Evolutionary conservation across 2,888 invertebrate species (phyloP), one percentile per base, ranked within the genome.

Genomic region (Rhagonycha fulva): DNA sequence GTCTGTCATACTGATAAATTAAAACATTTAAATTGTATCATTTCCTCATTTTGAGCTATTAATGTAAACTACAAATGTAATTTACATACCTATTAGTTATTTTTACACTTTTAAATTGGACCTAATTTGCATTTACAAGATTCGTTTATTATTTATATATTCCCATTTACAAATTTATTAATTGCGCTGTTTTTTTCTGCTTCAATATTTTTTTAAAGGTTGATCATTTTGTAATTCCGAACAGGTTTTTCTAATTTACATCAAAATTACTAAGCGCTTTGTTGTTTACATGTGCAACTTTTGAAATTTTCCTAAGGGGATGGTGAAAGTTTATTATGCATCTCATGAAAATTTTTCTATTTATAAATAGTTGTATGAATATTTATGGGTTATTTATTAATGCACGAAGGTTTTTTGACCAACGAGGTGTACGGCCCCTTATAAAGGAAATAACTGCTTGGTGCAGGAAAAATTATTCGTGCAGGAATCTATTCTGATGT

Each of bases 401-500:
- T 68, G 69, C 70, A 47, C 32, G 32, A 63, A 70, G 47, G 23
- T 14, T 62, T 69, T 70, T 63, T 14, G 63, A 63, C 63, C 32
- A 32, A 26, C 0, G 66, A 76, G 76, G 76, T 70, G 72, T 63
- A 70, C 32, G 72, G 70, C 71, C 72, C 47, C 24, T 11, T 47
- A 47, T 47, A 47, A 72, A 68, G 62, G 74, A 69, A 67, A 70
- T 75, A 30, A 47, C 61, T 66, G 72, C 69, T 69, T 66, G 69
- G 76, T 66, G 69, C 72, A 72, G 47, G 47, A 12, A 47, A 7
- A 14, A 24, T 23, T 26, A 23, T 32, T 72, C 76, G 76, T 76
- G 76, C 76, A 76, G 72, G 76, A 76, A 76, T 76, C 72, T 47
- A 60, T 66, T 30, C 69, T 76, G 76, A 76, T 76, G 76, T 76